A percentile compares a stretch with the other conserved stretches of the same genome.
Evolutionary conservation across 2,797 vertebrate species (phyloP).

Genomic region (Liparis tanakae): DNA sequence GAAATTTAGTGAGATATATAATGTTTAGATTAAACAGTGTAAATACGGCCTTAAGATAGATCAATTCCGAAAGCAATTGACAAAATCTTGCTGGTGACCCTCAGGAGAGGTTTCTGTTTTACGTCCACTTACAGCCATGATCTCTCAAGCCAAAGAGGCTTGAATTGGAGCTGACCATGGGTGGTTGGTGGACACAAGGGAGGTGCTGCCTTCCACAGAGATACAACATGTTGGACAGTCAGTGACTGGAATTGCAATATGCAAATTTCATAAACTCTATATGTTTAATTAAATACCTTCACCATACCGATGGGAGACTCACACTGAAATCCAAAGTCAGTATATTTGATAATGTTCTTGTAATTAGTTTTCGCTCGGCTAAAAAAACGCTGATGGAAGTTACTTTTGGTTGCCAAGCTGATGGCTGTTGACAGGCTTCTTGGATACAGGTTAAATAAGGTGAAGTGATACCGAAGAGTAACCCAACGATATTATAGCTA

Average conservation of each 20-base stretch:
- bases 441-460: neutral
- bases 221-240: constrained; percentile 13
- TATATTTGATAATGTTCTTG: constrained; percentile 10
- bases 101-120: constrained; percentile 34
- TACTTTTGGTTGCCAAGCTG: constrained; percentile 1
- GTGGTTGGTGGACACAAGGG: constrained; percentile 20
- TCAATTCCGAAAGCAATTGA: constrained; percentile 18
- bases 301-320: neutral
- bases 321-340: constrained; percentile 17
- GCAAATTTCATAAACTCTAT: constrained; percentile 10
- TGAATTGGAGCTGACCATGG: constrained; percentile 36
- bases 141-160: constrained; percentile 28
- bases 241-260: constrained; percentile 4
- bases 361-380: neutral
- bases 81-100: constrained; percentile 19
- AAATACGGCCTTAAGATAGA: constrained; percentile 14
- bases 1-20: constrained; percentile 20
- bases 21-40: neutral
- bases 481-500: neutral
- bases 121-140: constrained; percentile 31
- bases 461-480: neutral
- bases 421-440: neutral
- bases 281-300: constrained; percentile 12
- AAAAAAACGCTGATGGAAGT: constrained; percentile 5
- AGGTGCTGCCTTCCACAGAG: constrained; percentile 3